phyloP scores from a whole-genome alignment of 2,113 vertebrate species.

The Myrmophylax atrothorax region DNA sequence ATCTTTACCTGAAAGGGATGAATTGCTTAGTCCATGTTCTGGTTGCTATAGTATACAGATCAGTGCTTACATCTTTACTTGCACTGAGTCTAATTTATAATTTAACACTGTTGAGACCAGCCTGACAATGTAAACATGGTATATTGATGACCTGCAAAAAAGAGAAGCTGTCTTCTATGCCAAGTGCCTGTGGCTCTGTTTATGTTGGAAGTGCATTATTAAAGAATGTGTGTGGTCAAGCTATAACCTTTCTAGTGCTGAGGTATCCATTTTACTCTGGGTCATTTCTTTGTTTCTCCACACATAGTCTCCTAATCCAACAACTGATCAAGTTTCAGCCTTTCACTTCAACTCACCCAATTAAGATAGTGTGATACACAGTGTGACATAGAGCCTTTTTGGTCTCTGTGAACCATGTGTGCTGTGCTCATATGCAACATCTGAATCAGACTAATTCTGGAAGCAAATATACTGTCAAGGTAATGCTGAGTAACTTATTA shows the following conservation, averaged over 20 bases:
- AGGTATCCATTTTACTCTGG: slow-evolving; percentile 36
- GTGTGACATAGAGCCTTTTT: background rate
- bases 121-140: slow-evolving; percentile 59
- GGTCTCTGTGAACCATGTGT: background rate
- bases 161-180: slow-evolving; percentile 58
- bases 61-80: slow-evolving; percentile 51
- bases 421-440: background rate
- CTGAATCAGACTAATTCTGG: slow-evolving; percentile 1
- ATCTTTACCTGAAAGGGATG: slow-evolving; percentile 36
- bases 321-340: slow-evolving; percentile 50
- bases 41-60: slow-evolving; percentile 18
- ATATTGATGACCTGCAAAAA: slow-evolving; percentile 69
- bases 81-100: slow-evolving; percentile 49
- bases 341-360: slow-evolving; percentile 17
- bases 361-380: slow-evolving; percentile 6
- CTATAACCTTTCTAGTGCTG: slow-evolving; percentile 32
- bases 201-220: slow-evolving; percentile 67
- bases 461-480: background rate
- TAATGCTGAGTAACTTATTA: background rate
- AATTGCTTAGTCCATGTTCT: background rate
- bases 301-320: slow-evolving; percentile 42
- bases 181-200: slow-evolving; percentile 64
- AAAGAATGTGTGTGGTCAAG: slow-evolving; percentile 67
- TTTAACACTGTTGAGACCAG: slow-evolving; percentile 61
- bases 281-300: slow-evolving; percentile 64